Conservation (phyloP, 2,797 vertebrate species). For the Florisuga fusca region DNA sequence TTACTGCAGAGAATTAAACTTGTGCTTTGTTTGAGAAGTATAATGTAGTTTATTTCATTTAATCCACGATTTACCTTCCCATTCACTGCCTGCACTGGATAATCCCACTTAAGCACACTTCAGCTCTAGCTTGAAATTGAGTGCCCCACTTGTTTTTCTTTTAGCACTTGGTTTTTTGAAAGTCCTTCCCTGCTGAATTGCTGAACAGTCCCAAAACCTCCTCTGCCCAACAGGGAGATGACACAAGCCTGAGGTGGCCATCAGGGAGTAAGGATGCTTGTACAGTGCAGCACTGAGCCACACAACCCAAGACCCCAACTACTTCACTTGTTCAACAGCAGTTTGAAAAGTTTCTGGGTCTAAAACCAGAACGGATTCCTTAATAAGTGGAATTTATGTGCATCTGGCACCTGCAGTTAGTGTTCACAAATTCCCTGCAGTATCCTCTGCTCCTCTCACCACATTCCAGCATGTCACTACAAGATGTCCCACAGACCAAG, state of each 20-base stretch:
- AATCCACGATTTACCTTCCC: neutral
- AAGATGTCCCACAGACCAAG: neutral
- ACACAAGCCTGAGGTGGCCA: fast-evolving
- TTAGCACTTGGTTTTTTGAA: neutral
- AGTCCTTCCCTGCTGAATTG: neutral
- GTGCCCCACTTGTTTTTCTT: neutral
- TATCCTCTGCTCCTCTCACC: neutral
- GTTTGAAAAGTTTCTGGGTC: neutral
- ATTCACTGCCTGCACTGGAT: neutral
- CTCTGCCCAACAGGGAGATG: neutral
- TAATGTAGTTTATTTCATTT: neutral
- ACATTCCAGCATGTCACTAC: neutral
- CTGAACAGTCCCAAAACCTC: neutral
- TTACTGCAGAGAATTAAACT: neutral
- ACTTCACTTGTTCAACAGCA: neutral
- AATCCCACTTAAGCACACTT: neutral
- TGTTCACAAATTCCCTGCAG: neutral
- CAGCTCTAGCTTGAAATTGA: neutral
- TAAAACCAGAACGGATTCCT: neutral
- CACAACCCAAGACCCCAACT: neutral
- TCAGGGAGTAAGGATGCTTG: fast-evolving
- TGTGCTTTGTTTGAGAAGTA: neutral
- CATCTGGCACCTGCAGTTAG: neutral
- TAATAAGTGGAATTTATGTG: neutral
- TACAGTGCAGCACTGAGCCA: neutral